phyloP scores from a whole-genome alignment of 1,140 invertebrate species.

The Teleopsis dalmanni region DNA sequence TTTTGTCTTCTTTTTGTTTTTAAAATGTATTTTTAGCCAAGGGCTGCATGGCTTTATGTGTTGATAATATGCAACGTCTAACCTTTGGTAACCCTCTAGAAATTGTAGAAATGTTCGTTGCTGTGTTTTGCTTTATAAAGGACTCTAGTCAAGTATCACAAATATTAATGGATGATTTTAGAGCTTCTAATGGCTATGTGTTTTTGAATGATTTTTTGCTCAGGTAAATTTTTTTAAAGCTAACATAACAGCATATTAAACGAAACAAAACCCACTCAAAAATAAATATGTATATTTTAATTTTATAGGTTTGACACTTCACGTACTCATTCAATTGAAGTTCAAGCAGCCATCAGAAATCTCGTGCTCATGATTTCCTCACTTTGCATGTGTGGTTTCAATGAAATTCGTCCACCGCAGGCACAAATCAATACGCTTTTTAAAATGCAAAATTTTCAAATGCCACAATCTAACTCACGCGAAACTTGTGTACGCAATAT shows the following conservation, averaged over 20 bases:
- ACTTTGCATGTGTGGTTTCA: conserved; percentile 86
- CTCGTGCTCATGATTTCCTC: conserved; percentile 88
- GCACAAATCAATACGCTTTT: conserved; percentile 83
- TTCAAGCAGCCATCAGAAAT: conserved; percentile 84
- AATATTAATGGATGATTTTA: conserved; percentile 90
- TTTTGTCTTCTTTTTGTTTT: neutral
- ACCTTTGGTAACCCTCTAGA: conserved; percentile 88
- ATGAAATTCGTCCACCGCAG: conserved; percentile 75
- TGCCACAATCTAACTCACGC: conserved; percentile 82
- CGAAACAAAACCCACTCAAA: too few relatives aligned
- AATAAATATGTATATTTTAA: too few relatives aligned
- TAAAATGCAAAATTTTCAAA: conserved; percentile 84
- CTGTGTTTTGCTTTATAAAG: conserved; percentile 95
- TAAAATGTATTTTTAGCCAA: conserved; percentile 62
- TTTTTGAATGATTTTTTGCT: conserved; percentile 92
- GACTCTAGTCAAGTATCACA: conserved; percentile 97
- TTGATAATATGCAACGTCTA: conserved; percentile 94
- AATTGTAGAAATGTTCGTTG: conserved; percentile 97
- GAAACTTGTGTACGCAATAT: conserved; percentile 87
- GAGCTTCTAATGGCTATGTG: conserved; percentile 86
- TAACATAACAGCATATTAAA: neutral
- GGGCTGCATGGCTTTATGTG: conserved; percentile 87
- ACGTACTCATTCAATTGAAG: conserved; percentile 61
- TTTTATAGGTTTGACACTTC: conserved; percentile 64
- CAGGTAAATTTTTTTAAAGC: conserved; percentile 65